These are phyloP conservation scores for Carassius auratus DNA, from an alignment of 2,113 vertebrate species.

Conservation along the genomic window DNA sequence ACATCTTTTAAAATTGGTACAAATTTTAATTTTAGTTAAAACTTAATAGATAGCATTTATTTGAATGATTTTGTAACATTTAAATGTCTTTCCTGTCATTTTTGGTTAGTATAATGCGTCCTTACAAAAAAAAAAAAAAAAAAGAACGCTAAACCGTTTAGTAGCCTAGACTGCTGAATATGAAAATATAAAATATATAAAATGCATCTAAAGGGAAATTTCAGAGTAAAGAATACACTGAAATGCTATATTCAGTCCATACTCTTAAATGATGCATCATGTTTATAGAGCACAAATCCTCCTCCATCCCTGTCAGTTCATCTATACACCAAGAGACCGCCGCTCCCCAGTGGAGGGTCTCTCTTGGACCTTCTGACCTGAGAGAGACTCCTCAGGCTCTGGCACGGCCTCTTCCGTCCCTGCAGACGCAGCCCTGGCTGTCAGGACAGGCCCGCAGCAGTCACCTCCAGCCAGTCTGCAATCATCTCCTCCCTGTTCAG, in stretches of 20 bases:
- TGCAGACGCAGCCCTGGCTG: constrained; percentile 56
- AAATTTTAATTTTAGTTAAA: too few relatives aligned
- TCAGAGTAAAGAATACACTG: not conserved
- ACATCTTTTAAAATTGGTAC: too few relatives aligned
- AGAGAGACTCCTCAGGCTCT: constrained; percentile 38
- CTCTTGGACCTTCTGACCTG: constrained; percentile 19
- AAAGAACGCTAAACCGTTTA: too few relatives aligned
- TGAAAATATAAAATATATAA: too few relatives aligned
- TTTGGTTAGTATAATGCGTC: too few relatives aligned
- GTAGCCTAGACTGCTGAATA: too few relatives aligned
- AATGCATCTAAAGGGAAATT: too few relatives aligned
- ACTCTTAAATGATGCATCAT: not conserved
- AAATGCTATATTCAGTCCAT: not conserved
- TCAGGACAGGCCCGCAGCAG: constrained; percentile 51
- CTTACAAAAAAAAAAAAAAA: too few relatives aligned
- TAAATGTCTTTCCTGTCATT: too few relatives aligned
- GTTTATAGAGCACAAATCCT: not conserved
- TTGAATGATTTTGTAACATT: too few relatives aligned
- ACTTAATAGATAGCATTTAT: too few relatives aligned
- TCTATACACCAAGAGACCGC: constrained; percentile 43
- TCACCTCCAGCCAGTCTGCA: constrained; percentile 57
- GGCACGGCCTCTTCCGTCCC: constrained; percentile 44
- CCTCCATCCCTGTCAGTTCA: not conserved
- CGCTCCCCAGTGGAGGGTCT: constrained; percentile 42
- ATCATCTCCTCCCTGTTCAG: constrained; percentile 62